These are phyloP conservation scores for Cyclophora punctaria DNA, from an alignment of 2,888 invertebrate genomes.

Conservation along the genomic window DNA sequence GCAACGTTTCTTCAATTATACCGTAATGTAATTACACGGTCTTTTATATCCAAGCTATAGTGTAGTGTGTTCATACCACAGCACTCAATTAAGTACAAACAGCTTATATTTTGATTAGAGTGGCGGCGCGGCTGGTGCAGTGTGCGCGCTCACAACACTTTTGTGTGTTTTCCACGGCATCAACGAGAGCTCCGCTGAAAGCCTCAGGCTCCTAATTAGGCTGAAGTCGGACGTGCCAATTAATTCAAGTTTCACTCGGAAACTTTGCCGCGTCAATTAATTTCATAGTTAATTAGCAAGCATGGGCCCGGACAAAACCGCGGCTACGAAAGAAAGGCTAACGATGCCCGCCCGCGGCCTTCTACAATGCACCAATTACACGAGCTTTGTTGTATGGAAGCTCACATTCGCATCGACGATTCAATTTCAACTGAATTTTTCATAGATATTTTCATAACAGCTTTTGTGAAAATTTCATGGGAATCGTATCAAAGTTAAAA, in stretches of 20 bases:
- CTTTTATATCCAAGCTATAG: too few relatives aligned
- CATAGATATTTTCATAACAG: not conserved
- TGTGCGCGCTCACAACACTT: slow-evolving; percentile 60
- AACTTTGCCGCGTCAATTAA: slow-evolving; percentile 76
- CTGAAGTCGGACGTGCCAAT: slow-evolving; percentile 75
- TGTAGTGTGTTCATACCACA: slow-evolving; percentile 10
- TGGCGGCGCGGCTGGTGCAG: slow-evolving; percentile 24
- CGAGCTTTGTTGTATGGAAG: slow-evolving; percentile 48
- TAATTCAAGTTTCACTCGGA: slow-evolving; percentile 75
- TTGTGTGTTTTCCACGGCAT: slow-evolving; percentile 70
- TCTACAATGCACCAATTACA: slow-evolving; percentile 70
- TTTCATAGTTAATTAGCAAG: slow-evolving; percentile 75
- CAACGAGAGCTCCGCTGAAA: slow-evolving; percentile 70
- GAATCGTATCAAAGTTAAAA: not conserved
- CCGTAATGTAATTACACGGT: not conserved
- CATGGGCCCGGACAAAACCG: slow-evolving; percentile 61
- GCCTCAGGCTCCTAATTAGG: slow-evolving; percentile 74
- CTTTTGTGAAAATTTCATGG: slow-evolving; percentile 7
- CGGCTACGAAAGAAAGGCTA: slow-evolving; percentile 68
- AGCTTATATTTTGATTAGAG: slow-evolving; percentile 26
- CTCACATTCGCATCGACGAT: slow-evolving; percentile 37
- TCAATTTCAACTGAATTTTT: slow-evolving; percentile 27
- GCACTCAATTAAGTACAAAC: slow-evolving; percentile 34
- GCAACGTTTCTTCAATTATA: slow-evolving; percentile 5
- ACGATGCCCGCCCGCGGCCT: slow-evolving; percentile 61